Base-by-base conservation (phyloP, 2,888 invertebrate species). In the Spilarctia lutea region DNA sequence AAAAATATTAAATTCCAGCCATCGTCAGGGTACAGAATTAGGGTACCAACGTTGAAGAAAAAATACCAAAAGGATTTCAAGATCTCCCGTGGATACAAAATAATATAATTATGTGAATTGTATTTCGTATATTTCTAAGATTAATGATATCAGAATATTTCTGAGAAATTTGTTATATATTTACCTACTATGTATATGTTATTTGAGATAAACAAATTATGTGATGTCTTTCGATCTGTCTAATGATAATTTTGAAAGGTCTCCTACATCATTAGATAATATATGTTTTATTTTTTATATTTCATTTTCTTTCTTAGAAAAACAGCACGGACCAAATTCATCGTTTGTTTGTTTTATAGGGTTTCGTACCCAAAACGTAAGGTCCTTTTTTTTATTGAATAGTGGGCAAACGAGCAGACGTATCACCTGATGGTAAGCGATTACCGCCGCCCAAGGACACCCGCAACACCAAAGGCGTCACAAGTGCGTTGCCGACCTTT, bases 141-240 rank as follows among this genome's bases (percentile, higher is more conserved):
- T 77, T 84, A 81, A 83, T 83, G 83, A 83, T 81, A 73, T 72
- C 77, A 75, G 73, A 73, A 85, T 13, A 75, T 78, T 80, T 78
- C 77, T 71, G 1, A 66, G 75, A 80, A 79, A 77, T 73, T 48
- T n/a, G n/a, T 10, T 68, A 24, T 8, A 39, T 20, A 13, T 63
- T 30, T 68, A 45, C 24, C 0, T 67, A 66, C 27, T 42, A 67
- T 27, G 7, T 67, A 66, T 16, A 7, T 42, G 39, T 65, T 56
- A n/a, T 56, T 56, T 60, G 27, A 60, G 60, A 60, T 60, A 60
- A 27, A 56, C 3, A n/a, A 56, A 56, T 56, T n/a, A 2, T 4
- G 27, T 27, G 27, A 16, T 27, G 27, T 27, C 13, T 60, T 20
- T 13, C 0, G n/a, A 27, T 27, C 56, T 60, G 3, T 60, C 56